A percentile compares a stretch with the other conserved stretches of the same genome.
Conservation (phyloP, 1,140 invertebrate genomes). For the Scaptodrosophila lebanonensis region DNA sequence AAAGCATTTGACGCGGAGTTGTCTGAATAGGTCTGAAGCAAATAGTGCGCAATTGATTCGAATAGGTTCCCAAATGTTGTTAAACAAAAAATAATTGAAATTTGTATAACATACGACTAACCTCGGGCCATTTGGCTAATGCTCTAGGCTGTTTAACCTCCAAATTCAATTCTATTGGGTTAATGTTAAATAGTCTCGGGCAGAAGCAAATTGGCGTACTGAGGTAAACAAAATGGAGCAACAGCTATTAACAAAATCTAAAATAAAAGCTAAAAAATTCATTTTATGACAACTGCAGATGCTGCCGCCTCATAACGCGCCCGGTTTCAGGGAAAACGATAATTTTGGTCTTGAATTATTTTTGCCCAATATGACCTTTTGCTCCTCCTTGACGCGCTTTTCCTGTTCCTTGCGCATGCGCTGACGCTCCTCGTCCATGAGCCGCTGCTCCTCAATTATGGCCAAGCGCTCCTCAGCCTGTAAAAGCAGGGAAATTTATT, state of each 20-base stretch:
- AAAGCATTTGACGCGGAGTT: conserved; percentile 45
- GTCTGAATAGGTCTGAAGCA: too few relatives aligned
- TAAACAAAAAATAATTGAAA: too few relatives aligned
- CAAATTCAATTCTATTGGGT: too few relatives aligned
- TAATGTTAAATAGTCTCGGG: conserved; percentile 30
- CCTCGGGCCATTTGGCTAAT: conserved; percentile 34
- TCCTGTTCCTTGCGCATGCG: conserved; percentile 94
- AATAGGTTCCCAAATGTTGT: too few relatives aligned
- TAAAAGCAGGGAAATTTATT: conserved; percentile 9
- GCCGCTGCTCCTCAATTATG: conserved; percentile 96
- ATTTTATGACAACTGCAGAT: conserved; percentile 1
- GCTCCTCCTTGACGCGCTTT: conserved; percentile 93
- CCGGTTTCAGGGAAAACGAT: conserved; percentile 92
- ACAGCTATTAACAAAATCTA: conserved; percentile 61
- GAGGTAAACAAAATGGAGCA: conserved; percentile 32
- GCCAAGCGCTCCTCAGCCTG: conserved; percentile 97
- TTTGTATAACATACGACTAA: too few relatives aligned
- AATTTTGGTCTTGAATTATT: conserved; percentile 97
- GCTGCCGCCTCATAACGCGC: conserved; percentile 79
- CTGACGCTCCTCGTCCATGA: conserved; percentile 96
- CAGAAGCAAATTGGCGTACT: conserved; percentile 34
- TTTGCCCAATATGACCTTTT: conserved; percentile 97
- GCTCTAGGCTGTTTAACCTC: too few relatives aligned
- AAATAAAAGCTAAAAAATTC: not conserved
- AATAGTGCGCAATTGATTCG: too few relatives aligned